These are phyloP conservation scores for Prionace glauca DNA, from an alignment of 2,797 vertebrate genomes.

Conservation along the genomic window DNA sequence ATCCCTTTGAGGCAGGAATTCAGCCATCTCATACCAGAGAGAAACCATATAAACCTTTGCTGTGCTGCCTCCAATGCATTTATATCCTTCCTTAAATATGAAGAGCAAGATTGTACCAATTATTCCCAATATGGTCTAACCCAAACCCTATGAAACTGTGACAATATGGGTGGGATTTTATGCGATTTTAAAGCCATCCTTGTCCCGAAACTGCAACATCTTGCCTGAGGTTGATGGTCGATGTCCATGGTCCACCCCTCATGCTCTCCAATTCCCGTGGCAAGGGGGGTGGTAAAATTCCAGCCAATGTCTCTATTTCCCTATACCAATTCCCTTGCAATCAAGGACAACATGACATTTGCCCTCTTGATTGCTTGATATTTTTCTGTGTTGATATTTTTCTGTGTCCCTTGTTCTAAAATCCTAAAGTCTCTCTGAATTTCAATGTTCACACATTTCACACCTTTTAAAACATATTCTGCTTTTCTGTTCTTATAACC, in stretches of 20 bases:
- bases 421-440: background rate
- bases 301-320: background rate
- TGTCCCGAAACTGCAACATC: too few species aligned
- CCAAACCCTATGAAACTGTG: background rate
- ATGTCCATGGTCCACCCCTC: too few species aligned
- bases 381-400: background rate
- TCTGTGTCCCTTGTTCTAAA: background rate
- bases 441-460: background rate
- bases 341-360: background rate
- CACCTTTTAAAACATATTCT: background rate
- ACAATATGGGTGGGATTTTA: background rate
- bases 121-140: background rate
- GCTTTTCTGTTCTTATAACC: background rate
- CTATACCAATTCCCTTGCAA: background rate
- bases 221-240: too few species aligned
- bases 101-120: too few species aligned
- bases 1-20: too few species aligned
- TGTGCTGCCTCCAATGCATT: too few species aligned
- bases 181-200: too few species aligned
- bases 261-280: too few species aligned
- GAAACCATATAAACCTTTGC: too few species aligned
- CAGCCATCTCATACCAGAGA: too few species aligned
- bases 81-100: too few species aligned
- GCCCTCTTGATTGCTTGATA: background rate
- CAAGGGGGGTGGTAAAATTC: too few species aligned